Evolutionary conservation across 2,797 vertebrate species (phyloP), one percentile per base, ranked within the genome.

Genomic region (Tolypeutes matacus): DNA sequence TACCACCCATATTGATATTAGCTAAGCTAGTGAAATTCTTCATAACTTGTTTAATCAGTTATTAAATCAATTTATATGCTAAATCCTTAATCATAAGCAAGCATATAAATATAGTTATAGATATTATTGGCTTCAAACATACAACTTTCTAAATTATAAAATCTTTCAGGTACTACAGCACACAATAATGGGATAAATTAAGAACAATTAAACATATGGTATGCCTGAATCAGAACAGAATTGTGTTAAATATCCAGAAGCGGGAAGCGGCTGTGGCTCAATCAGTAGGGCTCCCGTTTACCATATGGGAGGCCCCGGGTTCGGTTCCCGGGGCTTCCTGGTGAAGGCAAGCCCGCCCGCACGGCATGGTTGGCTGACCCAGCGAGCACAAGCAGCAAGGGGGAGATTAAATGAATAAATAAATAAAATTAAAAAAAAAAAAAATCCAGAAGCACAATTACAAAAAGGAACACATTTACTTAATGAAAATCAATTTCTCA

Each of bases 161-260:
- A 23, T 65, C 2, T 60, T 65, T 80, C 49, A 20, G 42, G 14
- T 89, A 86, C 20, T 62, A 53, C 31, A 67, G n/a, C 51, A n/a
- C 0, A 29, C 42, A 73, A 64, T 25, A 77, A 49, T 56, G 25
- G n/a, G 9, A 5, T 27, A 84, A 90, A 60, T 58, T 56, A 39
- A 89, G n/a, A 95, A 2, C n/a, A 85, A 58, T 92, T 92, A 92
- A 82, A 31, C n/a, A 90, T 89, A 93, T 53, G 15, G 13, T 49
- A 60, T 76, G 18, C 13, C 29, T 60, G 23, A 91, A 29, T 78
- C 46, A 95, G 17, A 85, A 34, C 0, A 62, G 12, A 89, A 90
- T 58, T 94, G 46, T 87, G 39, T 36, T 82, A 95, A 94, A 75
- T 86, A 87, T 25, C 70, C 27, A 80, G 39, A 96, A 93, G 42